These are phyloP conservation scores for Napeogenes inachia DNA, from an alignment of 2,888 invertebrate genomes.

Conservation along the genomic window DNA sequence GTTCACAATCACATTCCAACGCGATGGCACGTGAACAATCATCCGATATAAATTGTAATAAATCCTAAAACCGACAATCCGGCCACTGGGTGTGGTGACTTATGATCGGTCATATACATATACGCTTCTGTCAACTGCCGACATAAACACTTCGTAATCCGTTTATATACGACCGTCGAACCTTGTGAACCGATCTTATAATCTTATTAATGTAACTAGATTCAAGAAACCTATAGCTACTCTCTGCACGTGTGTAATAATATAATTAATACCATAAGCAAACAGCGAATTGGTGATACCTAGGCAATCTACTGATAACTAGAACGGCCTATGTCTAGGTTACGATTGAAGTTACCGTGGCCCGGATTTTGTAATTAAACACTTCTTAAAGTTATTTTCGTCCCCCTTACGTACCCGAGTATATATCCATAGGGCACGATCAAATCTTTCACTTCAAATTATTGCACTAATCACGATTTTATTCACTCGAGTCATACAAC, in stretches of 20 bases:
- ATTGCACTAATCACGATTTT: slow-evolving; percentile 76
- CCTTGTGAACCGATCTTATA: slow-evolving; percentile 79
- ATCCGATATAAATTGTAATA: slow-evolving; percentile 72
- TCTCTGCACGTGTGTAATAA: slow-evolving; percentile 81
- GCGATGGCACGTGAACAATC: slow-evolving; percentile 68
- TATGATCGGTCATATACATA: slow-evolving; percentile 80
- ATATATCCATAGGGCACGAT: slow-evolving; percentile 79
- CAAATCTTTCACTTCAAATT: slow-evolving; percentile 75
- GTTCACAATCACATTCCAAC: slow-evolving; percentile 62
- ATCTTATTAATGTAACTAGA: slow-evolving; percentile 88
- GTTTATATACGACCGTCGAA: slow-evolving; percentile 78
- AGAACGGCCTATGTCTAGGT: slow-evolving; percentile 81
- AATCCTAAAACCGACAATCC: slow-evolving; percentile 77
- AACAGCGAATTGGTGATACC: slow-evolving; percentile 78
- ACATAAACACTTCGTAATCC: slow-evolving; percentile 79
- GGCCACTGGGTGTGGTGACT: slow-evolving; percentile 81
- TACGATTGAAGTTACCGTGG: slow-evolving; percentile 68
- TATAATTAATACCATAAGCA: slow-evolving; percentile 81
- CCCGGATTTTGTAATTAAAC: slow-evolving; percentile 46
- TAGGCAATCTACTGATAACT: slow-evolving; percentile 79
- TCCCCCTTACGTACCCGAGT: slow-evolving; percentile 75
- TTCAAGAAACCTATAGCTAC: slow-evolving; percentile 84
- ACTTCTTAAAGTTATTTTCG: slow-evolving; percentile 52
- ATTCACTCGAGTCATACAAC: slow-evolving; percentile 79
- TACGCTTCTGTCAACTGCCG: slow-evolving; percentile 81